Evolutionary conservation across 1,140 invertebrate genomes (phyloP).

Genomic region (Lepidurus arcticus): DNA sequence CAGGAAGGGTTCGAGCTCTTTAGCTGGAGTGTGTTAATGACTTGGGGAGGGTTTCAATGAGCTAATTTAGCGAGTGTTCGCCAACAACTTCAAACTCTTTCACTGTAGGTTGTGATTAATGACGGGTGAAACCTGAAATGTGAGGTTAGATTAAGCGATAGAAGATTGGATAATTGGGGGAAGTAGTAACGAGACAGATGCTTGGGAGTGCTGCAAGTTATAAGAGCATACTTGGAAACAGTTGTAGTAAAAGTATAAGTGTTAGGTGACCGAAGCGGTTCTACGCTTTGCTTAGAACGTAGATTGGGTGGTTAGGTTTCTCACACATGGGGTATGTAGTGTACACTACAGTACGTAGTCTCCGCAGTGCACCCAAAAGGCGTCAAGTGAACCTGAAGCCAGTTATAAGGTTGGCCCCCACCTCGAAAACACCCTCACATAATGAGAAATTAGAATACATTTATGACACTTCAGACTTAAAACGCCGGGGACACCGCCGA

Average conservation of each 20-base stretch:
- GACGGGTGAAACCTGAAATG: no score
- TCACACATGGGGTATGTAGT: not conserved
- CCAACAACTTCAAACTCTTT: no score
- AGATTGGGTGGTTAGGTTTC: constrained; percentile 13
- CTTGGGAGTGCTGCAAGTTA: no score
- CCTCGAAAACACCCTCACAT: not conserved
- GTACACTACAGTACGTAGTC: not conserved
- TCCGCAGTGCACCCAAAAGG: not conserved
- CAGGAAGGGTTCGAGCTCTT: no score
- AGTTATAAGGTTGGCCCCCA: not conserved
- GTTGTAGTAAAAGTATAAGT: not conserved
- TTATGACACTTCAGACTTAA: not conserved
- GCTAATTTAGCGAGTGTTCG: no score
- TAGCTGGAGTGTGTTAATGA: no score
- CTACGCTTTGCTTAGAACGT: not conserved
- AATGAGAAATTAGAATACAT: not conserved
- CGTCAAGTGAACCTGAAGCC: constrained; percentile 13
- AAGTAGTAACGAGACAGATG: no score
- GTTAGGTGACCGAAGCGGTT: constrained; percentile 1
- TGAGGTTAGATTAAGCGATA: no score
- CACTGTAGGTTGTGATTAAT: no score
- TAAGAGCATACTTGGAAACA: not conserved
- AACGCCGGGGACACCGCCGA: not conserved
- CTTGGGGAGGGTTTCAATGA: no score
- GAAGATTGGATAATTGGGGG: no score